Evolutionary conservation across 2,113 vertebrate species (phyloP).

Genomic region (Bombycilla garrulus): DNA sequence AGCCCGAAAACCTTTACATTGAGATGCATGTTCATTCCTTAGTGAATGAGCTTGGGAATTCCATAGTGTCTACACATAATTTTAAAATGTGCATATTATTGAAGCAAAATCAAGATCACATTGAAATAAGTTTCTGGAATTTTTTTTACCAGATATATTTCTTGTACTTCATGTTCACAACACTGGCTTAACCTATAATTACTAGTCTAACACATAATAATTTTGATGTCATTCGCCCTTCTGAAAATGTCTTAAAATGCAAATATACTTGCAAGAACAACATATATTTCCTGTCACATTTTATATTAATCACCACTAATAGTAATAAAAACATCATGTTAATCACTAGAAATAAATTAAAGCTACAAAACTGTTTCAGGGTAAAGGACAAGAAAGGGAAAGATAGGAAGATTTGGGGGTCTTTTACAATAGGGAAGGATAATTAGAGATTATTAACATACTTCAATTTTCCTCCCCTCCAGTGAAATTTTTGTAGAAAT

Average conservation of each 20-base stretch:
- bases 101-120: not conserved
- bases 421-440: not conserved
- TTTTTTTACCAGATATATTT: not conserved
- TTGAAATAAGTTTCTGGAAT: not conserved
- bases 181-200: not conserved
- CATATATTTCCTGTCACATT: not conserved
- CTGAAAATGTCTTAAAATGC: not conserved
- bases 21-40: not conserved
- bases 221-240: not conserved
- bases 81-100: not conserved
- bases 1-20: not conserved
- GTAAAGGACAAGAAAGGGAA: not conserved
- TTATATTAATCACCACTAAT: not conserved
- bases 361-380: not conserved
- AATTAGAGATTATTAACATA: conserved; percentile 46
- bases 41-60: not conserved
- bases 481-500: conserved; percentile 27
- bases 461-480: not conserved
- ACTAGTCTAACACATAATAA: not conserved
- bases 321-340: not conserved
- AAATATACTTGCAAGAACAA: not conserved
- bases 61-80: not conserved
- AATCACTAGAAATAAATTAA: not conserved
- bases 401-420: not conserved
- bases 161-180: not conserved